Percentiles rank a stretch among this genome's conserved stretches.
These are phyloP conservation scores for Siniperca scherzeri DNA, from an alignment of 2,797 vertebrate genomes.

Conservation along the genomic window DNA sequence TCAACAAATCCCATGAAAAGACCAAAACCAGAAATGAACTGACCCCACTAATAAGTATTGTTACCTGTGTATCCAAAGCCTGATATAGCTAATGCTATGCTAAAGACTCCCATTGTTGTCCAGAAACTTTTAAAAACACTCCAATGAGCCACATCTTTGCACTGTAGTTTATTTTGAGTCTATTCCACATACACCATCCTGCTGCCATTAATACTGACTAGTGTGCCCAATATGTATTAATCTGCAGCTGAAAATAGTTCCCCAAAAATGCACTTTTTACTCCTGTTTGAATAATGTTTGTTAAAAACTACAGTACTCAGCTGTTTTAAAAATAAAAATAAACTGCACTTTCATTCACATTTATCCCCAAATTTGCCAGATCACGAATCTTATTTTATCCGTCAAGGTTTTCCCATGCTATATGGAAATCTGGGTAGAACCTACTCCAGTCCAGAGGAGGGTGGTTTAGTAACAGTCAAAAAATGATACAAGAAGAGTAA, in stretches of 20 bases:
- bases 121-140: constrained; percentile 3
- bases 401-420: background rate
- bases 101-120: background rate
- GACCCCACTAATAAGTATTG: background rate
- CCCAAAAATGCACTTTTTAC: background rate
- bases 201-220: background rate
- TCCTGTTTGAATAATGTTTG: background rate
- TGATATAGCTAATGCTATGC: background rate
- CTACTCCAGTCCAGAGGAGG: background rate
- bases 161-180: background rate
- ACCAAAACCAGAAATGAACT: background rate
- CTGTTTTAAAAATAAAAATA: background rate
- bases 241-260: background rate
- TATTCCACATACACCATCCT: background rate
- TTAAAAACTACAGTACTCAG: background rate
- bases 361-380: background rate
- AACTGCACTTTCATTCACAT: background rate
- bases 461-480: background rate
- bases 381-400: background rate
- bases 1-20: constrained; percentile 9
- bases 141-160: background rate
- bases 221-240: background rate
- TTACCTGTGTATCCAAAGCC: background rate
- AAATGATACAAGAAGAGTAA: background rate
- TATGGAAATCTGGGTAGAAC: background rate